Evolutionary conservation across 2,888 invertebrate genomes (phyloP), one percentile per base, ranked within the genome.

Genomic region (Vandiemenella viatica): DNA sequence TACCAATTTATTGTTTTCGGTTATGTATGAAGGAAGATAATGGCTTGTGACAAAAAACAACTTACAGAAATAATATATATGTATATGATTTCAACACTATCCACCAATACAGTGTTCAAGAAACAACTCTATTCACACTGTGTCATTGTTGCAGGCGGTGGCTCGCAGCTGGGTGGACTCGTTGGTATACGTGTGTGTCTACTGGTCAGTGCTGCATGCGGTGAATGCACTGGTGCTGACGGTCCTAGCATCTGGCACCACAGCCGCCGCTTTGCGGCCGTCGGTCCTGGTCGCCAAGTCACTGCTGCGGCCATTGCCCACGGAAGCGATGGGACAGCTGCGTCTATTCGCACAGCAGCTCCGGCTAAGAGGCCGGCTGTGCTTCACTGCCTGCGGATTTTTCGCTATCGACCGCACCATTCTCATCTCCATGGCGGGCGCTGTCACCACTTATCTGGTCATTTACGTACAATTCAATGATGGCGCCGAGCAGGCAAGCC

Each of bases 311-410:
- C 32, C 32, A 13, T n/a, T 32, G 32, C 13, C 10, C 32, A 10
- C 10, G 32, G 32, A 32, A n/a, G n/a, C n/a, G 13, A n/a, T 42
- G 42, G 18, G n/a, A 13, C 42, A 42, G 19, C 18, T 42, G n/a
- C 42, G 19, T 17, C 13, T 42, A n/a, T 43, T 43, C 43, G 20
- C 43, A n/a, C 43, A 43, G 16, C 26, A 44, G 16, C 13, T 44
- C 17, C n/a, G 15, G 1, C n/a, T 26, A 10, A 17, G 17, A 5
- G n/a, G n/a, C n/a, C 23, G 13, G 19, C 10, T 44, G 23, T 18
- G n/a, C 8, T 32, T 44, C 44, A 44, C 32, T 18, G 18, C 32
- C 10, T 44, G 23, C 5, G 44, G 32, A 4, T 17, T 44, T 26
- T 44, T 44, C 26, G 18, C 17, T 7, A 17, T 44, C 7, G 22